Evolutionary conservation across 2,797 vertebrate genomes (phyloP).

Genomic region (Peromyscus attwateri): DNA sequence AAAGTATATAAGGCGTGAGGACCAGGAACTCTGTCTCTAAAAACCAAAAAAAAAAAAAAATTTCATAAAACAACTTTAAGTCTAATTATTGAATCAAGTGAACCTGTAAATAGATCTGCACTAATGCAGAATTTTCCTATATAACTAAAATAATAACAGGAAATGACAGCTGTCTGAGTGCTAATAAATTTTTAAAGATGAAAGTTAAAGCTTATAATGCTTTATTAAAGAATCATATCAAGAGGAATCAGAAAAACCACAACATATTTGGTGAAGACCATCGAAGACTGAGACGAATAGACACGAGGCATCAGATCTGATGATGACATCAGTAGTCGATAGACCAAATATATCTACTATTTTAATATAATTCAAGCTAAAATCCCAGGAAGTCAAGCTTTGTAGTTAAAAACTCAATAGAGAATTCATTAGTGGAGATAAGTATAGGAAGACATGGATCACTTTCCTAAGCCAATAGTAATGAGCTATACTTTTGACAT

Average conservation of each 20-base stretch:
- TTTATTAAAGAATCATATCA: neutral
- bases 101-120: neutral
- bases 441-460: neutral
- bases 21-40: too few relatives aligned
- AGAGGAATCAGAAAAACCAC: neutral
- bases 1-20: too few relatives aligned
- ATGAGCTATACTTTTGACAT: neutral
- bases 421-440: neutral
- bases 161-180: neutral
- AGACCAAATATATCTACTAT: neutral
- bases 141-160: neutral
- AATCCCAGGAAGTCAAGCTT: neutral
- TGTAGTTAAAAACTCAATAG: neutral
- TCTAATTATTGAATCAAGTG: neutral
- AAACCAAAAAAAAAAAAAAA: too few relatives aligned
- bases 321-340: neutral
- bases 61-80: neutral
- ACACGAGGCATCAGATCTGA: neutral
- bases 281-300: neutral
- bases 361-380: conserved; percentile 27
- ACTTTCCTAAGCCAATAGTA: conserved; percentile 21
- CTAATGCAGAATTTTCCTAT: neutral
- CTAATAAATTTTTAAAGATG: neutral
- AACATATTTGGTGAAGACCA: neutral
- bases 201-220: neutral